Percentiles rank a stretch among this genome's conserved stretches.
These are phyloP conservation scores for Neopipo cinnamomea DNA, from an alignment of 2,113 vertebrate genomes.

Conservation along the genomic window DNA sequence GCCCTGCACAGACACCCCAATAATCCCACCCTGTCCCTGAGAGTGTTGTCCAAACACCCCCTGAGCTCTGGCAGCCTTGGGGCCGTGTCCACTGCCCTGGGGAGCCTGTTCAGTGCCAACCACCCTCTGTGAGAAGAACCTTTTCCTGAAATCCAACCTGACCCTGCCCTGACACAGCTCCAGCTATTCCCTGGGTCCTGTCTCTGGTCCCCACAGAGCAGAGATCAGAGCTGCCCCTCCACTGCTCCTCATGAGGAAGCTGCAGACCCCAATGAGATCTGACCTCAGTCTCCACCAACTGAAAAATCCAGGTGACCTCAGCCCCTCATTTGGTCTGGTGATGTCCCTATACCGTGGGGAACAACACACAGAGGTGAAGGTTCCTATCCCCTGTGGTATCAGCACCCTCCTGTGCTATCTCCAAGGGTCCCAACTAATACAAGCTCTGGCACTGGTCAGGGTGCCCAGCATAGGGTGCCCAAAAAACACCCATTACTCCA, in stretches of 20 bases:
- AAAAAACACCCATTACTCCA: background rate
- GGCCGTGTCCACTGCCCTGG: background rate
- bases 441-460: background rate
- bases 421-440: background rate
- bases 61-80: background rate
- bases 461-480: fast-evolving
- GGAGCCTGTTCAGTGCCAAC: background rate
- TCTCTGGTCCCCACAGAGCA: background rate
- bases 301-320: background rate
- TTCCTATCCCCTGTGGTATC: background rate
- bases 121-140: background rate
- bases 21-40: background rate
- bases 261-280: background rate
- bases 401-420: background rate
- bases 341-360: background rate
- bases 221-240: fast-evolving
- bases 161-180: fast-evolving
- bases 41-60: fast-evolving
- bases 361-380: background rate
- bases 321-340: background rate
- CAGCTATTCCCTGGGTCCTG: fast-evolving
- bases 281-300: background rate
- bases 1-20: background rate
- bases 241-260: background rate
- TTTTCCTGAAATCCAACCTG: fast-evolving